These are phyloP conservation scores for Zaprionus africanus DNA, from an alignment of 1,140 invertebrate genomes.

Conservation along the genomic window DNA sequence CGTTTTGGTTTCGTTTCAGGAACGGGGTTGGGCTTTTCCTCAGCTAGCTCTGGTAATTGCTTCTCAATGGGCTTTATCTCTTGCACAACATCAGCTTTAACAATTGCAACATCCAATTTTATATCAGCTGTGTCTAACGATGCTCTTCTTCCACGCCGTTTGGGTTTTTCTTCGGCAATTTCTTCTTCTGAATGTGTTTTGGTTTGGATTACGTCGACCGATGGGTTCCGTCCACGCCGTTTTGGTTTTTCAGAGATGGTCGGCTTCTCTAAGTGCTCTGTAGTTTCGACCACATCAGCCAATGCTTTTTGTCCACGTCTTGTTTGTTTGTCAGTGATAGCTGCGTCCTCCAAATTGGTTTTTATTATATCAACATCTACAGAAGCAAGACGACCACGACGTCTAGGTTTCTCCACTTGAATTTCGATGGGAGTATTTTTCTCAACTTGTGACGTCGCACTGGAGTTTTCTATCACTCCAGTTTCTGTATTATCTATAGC, in stretches of 20 bases:
- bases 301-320: slow-evolving; percentile 31
- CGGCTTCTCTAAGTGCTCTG: not conserved
- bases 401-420: slow-evolving; percentile 1
- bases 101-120: not conserved
- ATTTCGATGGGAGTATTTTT: not conserved
- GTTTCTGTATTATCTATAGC: not conserved
- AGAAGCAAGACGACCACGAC: not conserved
- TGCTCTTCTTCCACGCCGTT: not conserved
- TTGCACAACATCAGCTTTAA: not conserved
- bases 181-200: not conserved
- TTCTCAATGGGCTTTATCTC: slow-evolving; percentile 1
- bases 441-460: not conserved
- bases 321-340: slow-evolving; percentile 1
- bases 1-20: no score
- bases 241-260: slow-evolving; percentile 29
- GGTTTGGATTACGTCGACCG: slow-evolving; percentile 9
- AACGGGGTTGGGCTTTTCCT: slow-evolving; percentile 22
- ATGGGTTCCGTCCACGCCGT: slow-evolving; percentile 28
- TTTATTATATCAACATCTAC: not conserved
- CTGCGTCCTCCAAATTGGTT: not conserved
- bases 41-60: not conserved
- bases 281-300: not conserved
- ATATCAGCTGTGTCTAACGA: not conserved
- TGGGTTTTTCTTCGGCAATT: slow-evolving; percentile 3
- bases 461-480: not conserved